These are phyloP conservation scores for Caenorhabditis sinica DNA, from an alignment of 2,888 invertebrate species.

Conservation along the genomic window DNA sequence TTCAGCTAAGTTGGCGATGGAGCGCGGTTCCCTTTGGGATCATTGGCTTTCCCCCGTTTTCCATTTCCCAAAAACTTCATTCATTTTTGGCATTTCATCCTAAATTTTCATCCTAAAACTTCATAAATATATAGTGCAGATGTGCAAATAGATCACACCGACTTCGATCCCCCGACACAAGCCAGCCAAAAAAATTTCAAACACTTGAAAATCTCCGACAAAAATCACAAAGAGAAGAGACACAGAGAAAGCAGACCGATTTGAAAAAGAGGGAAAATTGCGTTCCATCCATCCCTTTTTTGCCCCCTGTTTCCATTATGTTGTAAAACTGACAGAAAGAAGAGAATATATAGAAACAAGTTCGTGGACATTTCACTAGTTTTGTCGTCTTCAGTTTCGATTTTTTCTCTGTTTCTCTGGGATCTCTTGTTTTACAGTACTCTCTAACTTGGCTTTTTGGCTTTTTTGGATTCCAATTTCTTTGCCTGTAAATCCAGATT, in stretches of 20 bases:
- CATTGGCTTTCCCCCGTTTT: too few species aligned
- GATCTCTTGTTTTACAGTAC: neutral
- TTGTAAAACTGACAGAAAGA: constrained; percentile 2
- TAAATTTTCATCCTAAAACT: neutral
- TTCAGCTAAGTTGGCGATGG: too few species aligned
- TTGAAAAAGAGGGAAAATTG: neutral
- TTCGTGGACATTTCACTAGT: constrained; percentile 1
- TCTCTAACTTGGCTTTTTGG: too few species aligned
- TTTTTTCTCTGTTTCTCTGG: neutral
- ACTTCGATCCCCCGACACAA: neutral
- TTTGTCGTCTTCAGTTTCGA: neutral
- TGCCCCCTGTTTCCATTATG: neutral
- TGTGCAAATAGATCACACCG: constrained; percentile 40
- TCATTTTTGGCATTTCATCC: neutral
- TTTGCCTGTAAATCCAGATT: too few species aligned
- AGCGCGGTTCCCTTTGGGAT: too few species aligned
- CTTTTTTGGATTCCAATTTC: too few species aligned
- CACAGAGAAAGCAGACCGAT: neutral
- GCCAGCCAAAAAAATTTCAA: neutral
- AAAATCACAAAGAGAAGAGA: constrained; percentile 12
- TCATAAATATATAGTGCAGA: constrained; percentile 7
- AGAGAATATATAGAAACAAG: constrained; percentile 3
- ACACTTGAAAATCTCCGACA: constrained; percentile 20
- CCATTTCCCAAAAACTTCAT: neutral
- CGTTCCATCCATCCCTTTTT: too few species aligned